Base-by-base conservation (phyloP, 2,888 invertebrate species). In the Athrips mouffetella region DNA sequence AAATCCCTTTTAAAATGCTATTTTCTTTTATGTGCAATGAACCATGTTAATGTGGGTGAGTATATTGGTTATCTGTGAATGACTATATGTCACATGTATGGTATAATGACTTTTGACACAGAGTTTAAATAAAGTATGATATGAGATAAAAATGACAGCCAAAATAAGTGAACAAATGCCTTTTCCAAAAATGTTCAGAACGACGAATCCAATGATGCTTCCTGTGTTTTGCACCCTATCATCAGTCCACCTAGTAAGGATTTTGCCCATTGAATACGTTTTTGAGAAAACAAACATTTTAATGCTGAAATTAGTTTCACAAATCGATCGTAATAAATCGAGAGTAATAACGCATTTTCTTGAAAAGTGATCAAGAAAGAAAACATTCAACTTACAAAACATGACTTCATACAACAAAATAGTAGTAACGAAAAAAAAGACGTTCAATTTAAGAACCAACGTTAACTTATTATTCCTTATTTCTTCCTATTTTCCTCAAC, bases 401-500 rank as follows among this genome's bases (percentile, higher is more conserved):
- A 54, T 35, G 35, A n/a, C 20, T 15, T 8, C 20, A 61, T 64
- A 65, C 63, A 62, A 63, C 60, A 67, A 75, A 72, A 76, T 76
- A 63, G 65, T 64, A 66, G 60, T 63, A 65, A 71, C 67, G 75
- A 76, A 75, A 72, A 70, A 69, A 73, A 58, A 69, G 65, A 73
- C 73, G 70, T 79, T 77, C 81, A 83, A 83, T 84, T 85, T 82
- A 75, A 75, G 75, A 72, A 67, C 67, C 76, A 73, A 76, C 73
- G 70, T 72, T 65, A 78, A 78, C 83, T 82, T 85, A 82, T 85
- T 86, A 85, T 85, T 81, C 74, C 72, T 75, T 80, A 73, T 75
- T 72, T 79, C 73, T 67, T 78, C 71, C 73, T 83, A 80, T 86
- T 87, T 85, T 79, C 69, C 80, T 69, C 83, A 85, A 87, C 85